phyloP scores from a whole-genome alignment of 2,797 vertebrate genomes.

The Clamator glandarius region DNA sequence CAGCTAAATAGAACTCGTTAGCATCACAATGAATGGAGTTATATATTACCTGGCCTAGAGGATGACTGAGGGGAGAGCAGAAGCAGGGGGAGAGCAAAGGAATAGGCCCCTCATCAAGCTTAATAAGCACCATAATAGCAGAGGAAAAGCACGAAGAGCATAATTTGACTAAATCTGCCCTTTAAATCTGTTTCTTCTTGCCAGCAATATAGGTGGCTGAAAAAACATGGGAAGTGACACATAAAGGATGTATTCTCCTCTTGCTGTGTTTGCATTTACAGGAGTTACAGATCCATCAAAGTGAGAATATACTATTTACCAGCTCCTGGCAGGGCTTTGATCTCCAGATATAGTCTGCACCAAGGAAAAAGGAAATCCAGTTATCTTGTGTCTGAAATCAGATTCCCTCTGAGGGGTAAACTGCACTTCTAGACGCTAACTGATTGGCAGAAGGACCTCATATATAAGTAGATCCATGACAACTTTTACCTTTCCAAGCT shows the following conservation, averaged over 20 bases:
- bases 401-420: slow-evolving; percentile 43
- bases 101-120: slow-evolving; percentile 65
- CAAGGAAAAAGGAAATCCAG: slow-evolving; percentile 66
- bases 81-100: slow-evolving; percentile 9
- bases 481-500: slow-evolving; percentile 31
- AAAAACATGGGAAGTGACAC: slow-evolving; percentile 48
- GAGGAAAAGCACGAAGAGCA: slow-evolving; percentile 60
- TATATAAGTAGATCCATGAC: slow-evolving; percentile 25
- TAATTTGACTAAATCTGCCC: slow-evolving; percentile 68
- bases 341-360: slow-evolving; percentile 75
- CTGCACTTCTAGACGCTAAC: slow-evolving; percentile 37
- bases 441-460: slow-evolving; percentile 55
- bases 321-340: slow-evolving; percentile 77
- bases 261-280: slow-evolving; percentile 60
- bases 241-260: slow-evolving; percentile 73
- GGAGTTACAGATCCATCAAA: slow-evolving; percentile 61
- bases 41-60: slow-evolving; percentile 80
- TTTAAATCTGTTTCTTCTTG: slow-evolving; percentile 65
- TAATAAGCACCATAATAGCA: slow-evolving; percentile 54
- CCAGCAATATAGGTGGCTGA: slow-evolving; percentile 66
- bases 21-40: slow-evolving; percentile 82
- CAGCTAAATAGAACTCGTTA: slow-evolving; percentile 83
- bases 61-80: slow-evolving; percentile 47
- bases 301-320: slow-evolving; percentile 73
- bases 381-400: slow-evolving; percentile 59